Base-by-base conservation (phyloP, 2,888 invertebrate genomes). In the Spilarctia lutea region DNA sequence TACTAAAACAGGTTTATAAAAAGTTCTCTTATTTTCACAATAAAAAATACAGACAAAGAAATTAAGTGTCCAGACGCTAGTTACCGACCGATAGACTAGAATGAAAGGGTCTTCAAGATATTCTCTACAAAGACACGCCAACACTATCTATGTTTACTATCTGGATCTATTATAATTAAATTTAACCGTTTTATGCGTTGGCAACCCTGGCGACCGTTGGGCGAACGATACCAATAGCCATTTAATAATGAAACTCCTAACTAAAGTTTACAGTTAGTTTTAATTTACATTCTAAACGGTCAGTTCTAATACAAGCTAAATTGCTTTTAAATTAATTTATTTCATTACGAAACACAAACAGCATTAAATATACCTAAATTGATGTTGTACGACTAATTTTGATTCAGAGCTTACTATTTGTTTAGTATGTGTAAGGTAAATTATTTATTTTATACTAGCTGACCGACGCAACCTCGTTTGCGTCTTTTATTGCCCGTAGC, bases 271-370 rank as follows among this genome's bases (percentile, higher is more conserved):
- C 69, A 52, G n/a, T 42, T 42, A 35, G 65, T 69, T 65, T 48
- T 35, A 65, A 42, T 66, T 48, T 71, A 39, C 48, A 73, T 73
- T 60, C 67, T 35, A 70, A 75, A 73, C 70, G 66, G 71, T 65
- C 48, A 68, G 56, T 67, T 69, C 70, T 67, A 63, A 65, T 68
- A 30, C 56, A 73, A 72, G 73, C 69, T 35, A 60, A 68, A 77
- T 76, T 72, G 72, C 71, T 71, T 76, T 69, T 63, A 16, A 72
- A 71, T 70, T 63, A 73, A 70, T 73, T 74, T 69, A 69, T 74
- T 42, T 74, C 39, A 65, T 70, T 66, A 70, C 48, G 30, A 67
- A 60, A 73, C 63, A 39, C 67, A 73, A 73, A 73, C 65, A 72
- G 13, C 33, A 68, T 30, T 48, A 56, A 69, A 45, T 39, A 56